These are phyloP conservation scores for Stegana nigrithorax DNA, from an alignment of 2,888 invertebrate species.

Conservation along the genomic window DNA sequence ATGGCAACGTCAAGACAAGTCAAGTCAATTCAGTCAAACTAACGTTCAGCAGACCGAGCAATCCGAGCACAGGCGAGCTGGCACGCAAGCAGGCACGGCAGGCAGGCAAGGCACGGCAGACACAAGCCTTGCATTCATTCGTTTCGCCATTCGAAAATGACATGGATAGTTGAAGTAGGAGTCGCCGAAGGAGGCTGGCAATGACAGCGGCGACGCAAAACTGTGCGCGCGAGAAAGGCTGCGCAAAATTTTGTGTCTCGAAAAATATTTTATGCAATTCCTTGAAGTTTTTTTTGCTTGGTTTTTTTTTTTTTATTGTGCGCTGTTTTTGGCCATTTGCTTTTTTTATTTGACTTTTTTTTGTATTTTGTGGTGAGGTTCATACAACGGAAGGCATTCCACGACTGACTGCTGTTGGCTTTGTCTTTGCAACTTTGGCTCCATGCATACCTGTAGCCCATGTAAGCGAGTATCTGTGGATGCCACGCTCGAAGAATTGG, in stretches of 20 bases:
- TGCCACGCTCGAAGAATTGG: conserved; percentile 47
- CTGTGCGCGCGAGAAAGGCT: conserved; percentile 34
- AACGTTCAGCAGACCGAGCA: not conserved
- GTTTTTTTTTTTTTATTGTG: no score
- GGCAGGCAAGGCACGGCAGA: not conserved
- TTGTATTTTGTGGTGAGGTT: conserved; percentile 12
- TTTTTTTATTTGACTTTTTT: not conserved
- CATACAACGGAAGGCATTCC: conserved; percentile 19
- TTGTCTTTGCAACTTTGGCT: not conserved
- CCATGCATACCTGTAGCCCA: not conserved
- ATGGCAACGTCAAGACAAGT: conserved; percentile 22
- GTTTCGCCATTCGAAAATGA: conserved; percentile 13
- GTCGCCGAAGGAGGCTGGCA: not conserved
- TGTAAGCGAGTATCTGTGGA: conserved; percentile 1
- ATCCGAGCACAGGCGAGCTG: not conserved
- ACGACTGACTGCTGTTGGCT: not conserved
- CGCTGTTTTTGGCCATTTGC: not conserved
- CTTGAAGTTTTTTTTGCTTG: conserved; percentile 58
- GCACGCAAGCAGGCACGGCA: not conserved
- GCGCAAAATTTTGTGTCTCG: conserved; percentile 36
- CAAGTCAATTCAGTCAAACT: conserved; percentile 18
- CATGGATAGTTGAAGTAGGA: conserved; percentile 12
- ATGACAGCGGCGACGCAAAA: conserved; percentile 37
- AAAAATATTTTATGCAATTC: conserved; percentile 57
- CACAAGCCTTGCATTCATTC: conserved; percentile 16